These are phyloP conservation scores for Chroicocephalus ridibundus DNA, from an alignment of 2,113 vertebrate species.

Conservation along the genomic window DNA sequence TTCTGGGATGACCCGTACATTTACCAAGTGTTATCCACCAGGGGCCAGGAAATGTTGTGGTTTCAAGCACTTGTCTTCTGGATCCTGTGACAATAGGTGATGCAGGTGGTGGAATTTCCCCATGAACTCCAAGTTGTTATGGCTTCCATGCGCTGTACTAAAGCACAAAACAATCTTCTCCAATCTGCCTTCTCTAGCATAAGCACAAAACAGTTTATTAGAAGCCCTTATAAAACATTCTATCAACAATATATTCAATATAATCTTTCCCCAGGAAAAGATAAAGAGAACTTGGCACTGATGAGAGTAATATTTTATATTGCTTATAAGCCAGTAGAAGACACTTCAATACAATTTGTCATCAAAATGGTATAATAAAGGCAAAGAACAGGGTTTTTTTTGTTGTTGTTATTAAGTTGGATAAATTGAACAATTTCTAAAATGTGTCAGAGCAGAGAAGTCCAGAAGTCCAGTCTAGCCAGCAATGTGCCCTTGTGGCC, in stretches of 20 bases:
- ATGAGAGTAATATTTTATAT: not conserved
- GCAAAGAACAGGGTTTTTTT: not conserved
- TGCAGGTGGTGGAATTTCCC: not conserved
- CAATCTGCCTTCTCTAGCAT: not conserved
- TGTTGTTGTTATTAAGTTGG: not conserved
- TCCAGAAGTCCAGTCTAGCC: not conserved
- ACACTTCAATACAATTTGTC: not conserved
- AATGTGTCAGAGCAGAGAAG: not conserved
- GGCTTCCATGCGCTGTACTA: not conserved
- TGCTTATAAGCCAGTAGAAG: not conserved
- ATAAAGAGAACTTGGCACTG: not conserved
- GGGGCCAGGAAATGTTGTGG: fast-evolving
- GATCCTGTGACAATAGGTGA: not conserved
- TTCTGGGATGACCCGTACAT: not conserved
- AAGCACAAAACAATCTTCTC: not conserved
- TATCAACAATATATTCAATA: not conserved
- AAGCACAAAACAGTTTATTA: not conserved
- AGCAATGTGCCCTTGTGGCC: too few relatives aligned
- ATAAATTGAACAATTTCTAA: not conserved
- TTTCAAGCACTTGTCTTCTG: not conserved
- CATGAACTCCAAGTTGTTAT: not conserved
- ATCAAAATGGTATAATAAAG: not conserved
- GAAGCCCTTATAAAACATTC: not conserved
- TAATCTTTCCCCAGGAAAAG: not conserved
- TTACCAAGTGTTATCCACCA: not conserved